Conservation (phyloP, 1,140 invertebrate genomes). For the Panulirus ornatus region DNA sequence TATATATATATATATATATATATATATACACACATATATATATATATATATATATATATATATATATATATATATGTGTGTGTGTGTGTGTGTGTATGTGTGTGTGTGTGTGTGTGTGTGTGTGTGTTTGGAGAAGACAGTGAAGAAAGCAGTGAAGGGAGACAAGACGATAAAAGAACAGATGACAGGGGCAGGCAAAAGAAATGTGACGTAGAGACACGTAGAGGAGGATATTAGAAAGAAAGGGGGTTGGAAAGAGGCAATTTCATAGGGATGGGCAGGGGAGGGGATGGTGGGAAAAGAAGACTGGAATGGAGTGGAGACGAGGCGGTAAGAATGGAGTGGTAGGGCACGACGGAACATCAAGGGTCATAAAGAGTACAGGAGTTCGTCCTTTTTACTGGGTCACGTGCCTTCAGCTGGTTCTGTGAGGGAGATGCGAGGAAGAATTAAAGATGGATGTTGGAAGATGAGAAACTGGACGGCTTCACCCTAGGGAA, state of each 20-base stretch:
- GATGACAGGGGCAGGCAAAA: neutral
- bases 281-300: neutral
- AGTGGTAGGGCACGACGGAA: neutral
- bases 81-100: neutral
- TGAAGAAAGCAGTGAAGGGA: neutral
- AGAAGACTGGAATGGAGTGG: neutral
- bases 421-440: no score
- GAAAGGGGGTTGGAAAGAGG: neutral
- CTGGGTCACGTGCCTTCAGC: no score
- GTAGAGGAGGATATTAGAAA: neutral
- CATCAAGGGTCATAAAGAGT: neutral
- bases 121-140: neutral
- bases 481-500: no score
- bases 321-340: neutral
- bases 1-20: neutral
- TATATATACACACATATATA: neutral
- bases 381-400: neutral
- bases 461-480: no score
- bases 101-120: neutral
- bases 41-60: constrained; percentile 17
- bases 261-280: neutral
- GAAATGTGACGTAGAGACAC: neutral
- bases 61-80: constrained; percentile 7
- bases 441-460: no score
- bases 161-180: neutral